These are phyloP conservation scores for Pachyseris speciosa DNA, from an alignment of 64 coral and sea anemone genomes.

Conservation along the genomic window DNA sequence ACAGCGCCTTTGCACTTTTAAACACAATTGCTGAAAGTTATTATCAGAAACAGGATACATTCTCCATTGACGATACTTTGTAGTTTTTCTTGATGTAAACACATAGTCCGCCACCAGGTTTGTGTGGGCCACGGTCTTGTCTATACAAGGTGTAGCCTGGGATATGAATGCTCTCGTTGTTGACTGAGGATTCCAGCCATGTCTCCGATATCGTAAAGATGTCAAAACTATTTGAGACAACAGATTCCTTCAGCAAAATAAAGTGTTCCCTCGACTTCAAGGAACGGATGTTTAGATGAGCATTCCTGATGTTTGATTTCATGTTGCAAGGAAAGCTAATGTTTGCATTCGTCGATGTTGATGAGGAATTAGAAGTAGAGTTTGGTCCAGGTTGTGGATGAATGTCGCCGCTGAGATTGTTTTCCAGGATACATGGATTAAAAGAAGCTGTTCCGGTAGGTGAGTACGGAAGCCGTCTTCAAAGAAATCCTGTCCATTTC, in stretches of 20 bases:
- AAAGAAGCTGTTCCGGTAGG: background rate
- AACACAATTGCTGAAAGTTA: conserved; percentile 48
- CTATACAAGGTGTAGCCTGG: conserved; percentile 32
- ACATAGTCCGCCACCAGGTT: conserved; percentile 38
- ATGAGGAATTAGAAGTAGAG: background rate
- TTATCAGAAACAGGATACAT: conserved; percentile 20
- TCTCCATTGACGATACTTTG: conserved; percentile 32
- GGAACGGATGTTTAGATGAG: conserved; percentile 38
- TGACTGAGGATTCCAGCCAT: conserved; percentile 39
- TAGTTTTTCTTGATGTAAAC: conserved; percentile 45
- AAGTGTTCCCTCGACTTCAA: conserved; percentile 49
- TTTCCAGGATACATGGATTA: conserved; percentile 4
- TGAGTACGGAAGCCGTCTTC: background rate
- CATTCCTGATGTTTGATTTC: conserved; percentile 1
- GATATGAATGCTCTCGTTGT: conserved; percentile 14
- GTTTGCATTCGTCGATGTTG: background rate
- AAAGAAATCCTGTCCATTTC: background rate
- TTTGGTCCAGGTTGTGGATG: conserved; percentile 16
- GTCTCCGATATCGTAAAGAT: conserved; percentile 59
- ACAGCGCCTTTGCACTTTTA: conserved; percentile 44
- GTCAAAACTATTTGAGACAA: conserved; percentile 30
- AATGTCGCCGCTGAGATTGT: conserved; percentile 10
- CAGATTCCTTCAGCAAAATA: background rate
- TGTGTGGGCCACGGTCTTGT: conserved; percentile 48
- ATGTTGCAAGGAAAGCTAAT: background rate